Percentiles rank a stretch among this genome's conserved stretches.
phyloP scores from a whole-genome alignment of 2,113 vertebrate genomes.

The Pseudorhombus dupliciocellatus region DNA sequence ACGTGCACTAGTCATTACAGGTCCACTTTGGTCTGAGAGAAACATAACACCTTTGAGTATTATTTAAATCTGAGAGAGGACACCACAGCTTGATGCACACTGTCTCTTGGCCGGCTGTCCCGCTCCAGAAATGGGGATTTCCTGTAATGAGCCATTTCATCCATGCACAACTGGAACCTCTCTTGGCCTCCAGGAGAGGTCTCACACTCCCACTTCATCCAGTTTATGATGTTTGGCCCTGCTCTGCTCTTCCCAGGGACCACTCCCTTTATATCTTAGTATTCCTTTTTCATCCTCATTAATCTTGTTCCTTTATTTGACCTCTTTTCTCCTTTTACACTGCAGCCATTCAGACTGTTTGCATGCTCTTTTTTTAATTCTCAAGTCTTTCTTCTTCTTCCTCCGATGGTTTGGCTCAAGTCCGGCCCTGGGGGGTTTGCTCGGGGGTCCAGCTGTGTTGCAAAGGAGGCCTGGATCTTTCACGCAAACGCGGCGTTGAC shows the following conservation, averaged over 20 bases:
- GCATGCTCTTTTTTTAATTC: constrained; percentile 7
- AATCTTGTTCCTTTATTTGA: background rate
- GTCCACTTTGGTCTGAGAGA: constrained; percentile 1
- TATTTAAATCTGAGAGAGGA: constrained; percentile 18
- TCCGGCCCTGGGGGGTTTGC: constrained; percentile 31
- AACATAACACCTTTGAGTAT: constrained; percentile 16
- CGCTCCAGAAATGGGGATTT: constrained; percentile 64
- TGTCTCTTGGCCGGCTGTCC: constrained; percentile 22
- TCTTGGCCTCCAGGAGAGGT: constrained; percentile 38
- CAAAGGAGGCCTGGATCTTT: background rate
- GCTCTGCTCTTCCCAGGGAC: constrained; percentile 17
- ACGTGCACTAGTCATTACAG: constrained; percentile 8
- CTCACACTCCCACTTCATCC: constrained; percentile 18
- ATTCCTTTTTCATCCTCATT: constrained; percentile 24
- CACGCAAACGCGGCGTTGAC: background rate
- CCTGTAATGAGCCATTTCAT: constrained; percentile 67
- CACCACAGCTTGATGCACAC: constrained; percentile 25
- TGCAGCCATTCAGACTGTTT: constrained; percentile 1
- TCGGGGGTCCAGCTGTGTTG: constrained; percentile 1
- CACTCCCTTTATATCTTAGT: constrained; percentile 31
- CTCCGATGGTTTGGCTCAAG: constrained; percentile 25
- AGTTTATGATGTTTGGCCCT: constrained; percentile 26
- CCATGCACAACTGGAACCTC: constrained; percentile 51
- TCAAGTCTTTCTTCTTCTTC: background rate
- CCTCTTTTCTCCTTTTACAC: background rate